phyloP scores from a whole-genome alignment of 2,888 invertebrate genomes.

The Dryobota labecula region DNA sequence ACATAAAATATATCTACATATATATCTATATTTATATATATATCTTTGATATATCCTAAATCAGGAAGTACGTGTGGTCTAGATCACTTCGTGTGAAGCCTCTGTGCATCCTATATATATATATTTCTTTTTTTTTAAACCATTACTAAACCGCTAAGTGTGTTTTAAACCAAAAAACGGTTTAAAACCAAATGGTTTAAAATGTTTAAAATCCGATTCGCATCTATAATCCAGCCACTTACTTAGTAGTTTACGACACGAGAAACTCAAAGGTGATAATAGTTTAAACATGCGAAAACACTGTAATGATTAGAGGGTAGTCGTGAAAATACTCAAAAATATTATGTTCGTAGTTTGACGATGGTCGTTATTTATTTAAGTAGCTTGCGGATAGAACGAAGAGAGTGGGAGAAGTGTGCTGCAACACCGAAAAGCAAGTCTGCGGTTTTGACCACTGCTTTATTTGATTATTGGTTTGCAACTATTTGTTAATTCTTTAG shows the following conservation, averaged over 20 bases:
- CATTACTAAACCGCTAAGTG: no score
- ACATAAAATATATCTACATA: no score
- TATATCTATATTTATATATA: no score
- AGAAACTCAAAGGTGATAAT: conserved; percentile 8
- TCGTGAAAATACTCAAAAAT: conserved; percentile 30
- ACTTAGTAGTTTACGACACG: conserved; percentile 23
- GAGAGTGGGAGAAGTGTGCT: neutral
- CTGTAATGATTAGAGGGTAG: conserved; percentile 36
- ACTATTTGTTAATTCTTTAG: neutral
- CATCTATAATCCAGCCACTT: conserved; percentile 3
- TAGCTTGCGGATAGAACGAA: no score
- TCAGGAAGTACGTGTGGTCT: no score
- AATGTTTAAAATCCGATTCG: no score
- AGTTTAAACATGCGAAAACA: conserved; percentile 3
- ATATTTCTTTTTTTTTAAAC: no score
- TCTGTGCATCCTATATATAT: no score
- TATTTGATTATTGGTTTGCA: neutral
- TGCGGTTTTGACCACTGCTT: neutral
- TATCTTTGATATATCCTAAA: no score
- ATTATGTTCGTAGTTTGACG: conserved; percentile 4
- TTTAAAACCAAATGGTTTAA: no score
- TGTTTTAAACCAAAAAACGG: no score
- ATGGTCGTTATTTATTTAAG: conserved; percentile 11
- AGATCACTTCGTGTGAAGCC: no score
- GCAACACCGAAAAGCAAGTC: conserved; percentile 5